Evolutionary conservation across 2,797 vertebrate genomes (phyloP).

Genomic region (Centroberyx gerrardi): DNA sequence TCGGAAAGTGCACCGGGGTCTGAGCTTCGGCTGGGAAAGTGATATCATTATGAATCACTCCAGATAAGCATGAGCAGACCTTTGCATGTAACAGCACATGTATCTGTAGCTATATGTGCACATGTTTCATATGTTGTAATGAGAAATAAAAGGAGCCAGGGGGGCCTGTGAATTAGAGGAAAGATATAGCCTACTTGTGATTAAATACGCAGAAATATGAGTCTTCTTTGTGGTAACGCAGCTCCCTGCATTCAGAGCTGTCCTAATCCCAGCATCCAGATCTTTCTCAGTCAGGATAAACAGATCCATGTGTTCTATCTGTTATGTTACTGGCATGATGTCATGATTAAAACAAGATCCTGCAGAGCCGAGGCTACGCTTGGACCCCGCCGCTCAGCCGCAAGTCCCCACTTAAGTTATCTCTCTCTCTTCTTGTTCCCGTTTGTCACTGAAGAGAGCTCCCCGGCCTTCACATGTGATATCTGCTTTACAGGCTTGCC

Average conservation of each 20-base stretch:
- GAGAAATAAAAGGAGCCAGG: slow-evolving; percentile 17
- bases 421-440: slow-evolving; percentile 27
- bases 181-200: neutral
- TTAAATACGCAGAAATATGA: slow-evolving; percentile 9
- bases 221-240: neutral
- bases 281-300: slow-evolving; percentile 31
- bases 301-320: slow-evolving; percentile 42
- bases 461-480: slow-evolving; percentile 54
- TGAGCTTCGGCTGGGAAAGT: slow-evolving; percentile 61
- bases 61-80: slow-evolving; percentile 38
- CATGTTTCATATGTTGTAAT: neutral
- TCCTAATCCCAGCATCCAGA: neutral
- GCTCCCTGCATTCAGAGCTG: neutral
- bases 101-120: neutral
- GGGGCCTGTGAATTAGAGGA: neutral
- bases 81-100: slow-evolving; percentile 14
- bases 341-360: slow-evolving; percentile 40
- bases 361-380: slow-evolving; percentile 22
- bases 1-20: slow-evolving; percentile 41
- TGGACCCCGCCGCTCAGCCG: slow-evolving; percentile 11
- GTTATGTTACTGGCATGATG: slow-evolving; percentile 30
- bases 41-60: slow-evolving; percentile 66
- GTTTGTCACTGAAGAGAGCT: slow-evolving; percentile 43
- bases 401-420: slow-evolving; percentile 26
- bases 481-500: slow-evolving; percentile 67